Evolutionary conservation across 2,888 invertebrate genomes (phyloP).

Genomic region (Pandemis corylana): DNA sequence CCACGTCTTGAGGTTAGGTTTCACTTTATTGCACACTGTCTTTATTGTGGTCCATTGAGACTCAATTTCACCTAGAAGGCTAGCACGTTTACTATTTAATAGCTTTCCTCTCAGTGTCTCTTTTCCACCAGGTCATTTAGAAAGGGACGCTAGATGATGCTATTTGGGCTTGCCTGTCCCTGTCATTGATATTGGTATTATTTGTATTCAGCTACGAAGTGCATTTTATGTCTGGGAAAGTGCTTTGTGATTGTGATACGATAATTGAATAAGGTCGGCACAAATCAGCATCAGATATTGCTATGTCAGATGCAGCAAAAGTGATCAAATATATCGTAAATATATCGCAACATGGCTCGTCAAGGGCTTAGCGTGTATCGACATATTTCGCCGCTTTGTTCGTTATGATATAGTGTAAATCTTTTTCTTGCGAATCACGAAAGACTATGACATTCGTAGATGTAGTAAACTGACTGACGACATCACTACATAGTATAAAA

Average conservation of each 20-base stretch:
- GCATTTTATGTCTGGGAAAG: background rate
- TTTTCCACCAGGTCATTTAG: background rate
- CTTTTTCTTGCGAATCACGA: too few species aligned
- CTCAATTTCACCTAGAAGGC: conserved; percentile 31
- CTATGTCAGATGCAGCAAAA: too few species aligned
- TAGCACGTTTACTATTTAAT: background rate
- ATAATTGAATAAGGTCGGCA: background rate
- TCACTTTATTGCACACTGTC: conserved; percentile 31
- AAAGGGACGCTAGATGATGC: background rate
- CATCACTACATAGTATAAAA: too few species aligned
- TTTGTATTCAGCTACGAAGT: background rate
- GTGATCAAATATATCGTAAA: too few species aligned
- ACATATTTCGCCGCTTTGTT: too few species aligned
- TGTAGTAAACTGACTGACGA: too few species aligned
- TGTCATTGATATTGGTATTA: background rate
- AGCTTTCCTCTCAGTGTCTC: background rate
- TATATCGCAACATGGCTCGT: too few species aligned
- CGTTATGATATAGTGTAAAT: too few species aligned
- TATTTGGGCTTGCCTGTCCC: background rate
- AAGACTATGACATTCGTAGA: too few species aligned
- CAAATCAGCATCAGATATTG: too few species aligned
- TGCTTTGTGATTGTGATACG: conserved; percentile 11
- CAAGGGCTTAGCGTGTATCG: too few species aligned
- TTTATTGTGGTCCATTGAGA: conserved; percentile 37
- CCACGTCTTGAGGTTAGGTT: conserved; percentile 35